A percentile compares a stretch with the other conserved stretches of the same genome.
These are phyloP conservation scores for Nyleta sp. DNA, from an alignment of 2,888 invertebrate genomes.

Conservation along the genomic window DNA sequence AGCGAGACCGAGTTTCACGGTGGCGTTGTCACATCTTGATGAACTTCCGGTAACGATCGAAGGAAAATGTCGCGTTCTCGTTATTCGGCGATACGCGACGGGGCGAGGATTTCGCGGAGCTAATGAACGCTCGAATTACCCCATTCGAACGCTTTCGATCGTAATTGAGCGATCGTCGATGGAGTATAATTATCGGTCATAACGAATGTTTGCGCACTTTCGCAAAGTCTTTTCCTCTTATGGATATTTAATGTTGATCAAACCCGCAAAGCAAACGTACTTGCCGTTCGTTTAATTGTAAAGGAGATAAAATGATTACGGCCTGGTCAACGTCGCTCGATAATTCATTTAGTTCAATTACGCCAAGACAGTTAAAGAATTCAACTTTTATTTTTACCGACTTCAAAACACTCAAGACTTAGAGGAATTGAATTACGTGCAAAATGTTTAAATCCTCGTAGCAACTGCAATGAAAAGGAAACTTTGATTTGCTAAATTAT, in stretches of 20 bases:
- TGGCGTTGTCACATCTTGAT: slow-evolving; percentile 83
- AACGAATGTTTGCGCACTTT: slow-evolving; percentile 61
- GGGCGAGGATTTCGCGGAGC: slow-evolving; percentile 51
- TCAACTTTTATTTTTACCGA: slow-evolving; percentile 50
- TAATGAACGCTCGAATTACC: slow-evolving; percentile 63
- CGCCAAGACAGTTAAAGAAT: slow-evolving; percentile 41
- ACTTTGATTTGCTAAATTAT: slow-evolving; percentile 7
- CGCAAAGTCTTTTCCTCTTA: slow-evolving; percentile 34
- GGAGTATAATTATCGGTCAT: slow-evolving; percentile 59
- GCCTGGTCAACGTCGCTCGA: slow-evolving; percentile 30
- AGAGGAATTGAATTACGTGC: slow-evolving; percentile 35
- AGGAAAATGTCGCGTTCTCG: slow-evolving; percentile 73
- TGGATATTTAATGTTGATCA: slow-evolving; percentile 55
- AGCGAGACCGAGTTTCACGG: slow-evolving; percentile 80
- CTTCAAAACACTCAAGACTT: slow-evolving; percentile 25
- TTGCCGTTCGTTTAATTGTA: slow-evolving; percentile 38
- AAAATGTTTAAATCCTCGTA: slow-evolving; percentile 35
- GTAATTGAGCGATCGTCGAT: slow-evolving; percentile 62
- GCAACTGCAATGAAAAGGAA: slow-evolving; percentile 1
- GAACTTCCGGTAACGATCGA: slow-evolving; percentile 82
- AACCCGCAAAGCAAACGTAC: slow-evolving; percentile 42
- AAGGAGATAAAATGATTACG: slow-evolving; percentile 37
- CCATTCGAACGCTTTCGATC: slow-evolving; percentile 60
- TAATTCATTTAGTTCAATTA: slow-evolving; percentile 56
- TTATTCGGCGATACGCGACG: slow-evolving; percentile 56